These are phyloP conservation scores for Sterrhoptilus dennistouni DNA, from an alignment of 2,113 vertebrate genomes.

Conservation along the genomic window DNA sequence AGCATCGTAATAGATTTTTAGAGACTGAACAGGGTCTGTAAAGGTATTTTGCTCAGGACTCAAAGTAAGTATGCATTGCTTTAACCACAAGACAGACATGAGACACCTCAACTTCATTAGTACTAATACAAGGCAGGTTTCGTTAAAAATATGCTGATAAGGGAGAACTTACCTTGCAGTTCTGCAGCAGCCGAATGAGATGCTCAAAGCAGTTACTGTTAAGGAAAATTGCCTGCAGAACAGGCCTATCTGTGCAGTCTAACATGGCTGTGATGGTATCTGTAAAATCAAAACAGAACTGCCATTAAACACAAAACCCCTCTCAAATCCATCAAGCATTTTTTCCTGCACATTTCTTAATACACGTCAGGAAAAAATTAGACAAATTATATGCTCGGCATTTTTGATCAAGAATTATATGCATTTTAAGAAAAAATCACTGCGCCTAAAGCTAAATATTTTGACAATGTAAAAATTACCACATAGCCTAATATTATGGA, in stretches of 20 bases:
- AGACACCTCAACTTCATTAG: not conserved
- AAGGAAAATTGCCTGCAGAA: constrained; percentile 97
- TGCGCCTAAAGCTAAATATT: not conserved
- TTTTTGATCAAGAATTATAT: not conserved
- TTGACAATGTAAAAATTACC: not conserved
- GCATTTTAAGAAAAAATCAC: not conserved
- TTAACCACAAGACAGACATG: not conserved
- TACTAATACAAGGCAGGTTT: not conserved
- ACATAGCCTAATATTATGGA: not conserved
- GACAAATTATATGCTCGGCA: not conserved
- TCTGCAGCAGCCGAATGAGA: constrained; percentile 92
- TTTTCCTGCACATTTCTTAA: not conserved
- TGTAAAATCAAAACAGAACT: constrained; percentile 69
- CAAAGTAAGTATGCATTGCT: not conserved
- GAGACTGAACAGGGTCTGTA: not conserved
- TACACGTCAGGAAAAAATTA: not conserved
- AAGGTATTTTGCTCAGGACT: not conserved
- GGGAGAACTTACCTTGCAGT: constrained; percentile 89
- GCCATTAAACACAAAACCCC: constrained; percentile 15
- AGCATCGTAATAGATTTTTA: not conserved
- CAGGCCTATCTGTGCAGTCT: constrained; percentile 93
- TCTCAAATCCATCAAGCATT: not conserved
- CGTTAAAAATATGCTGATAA: not conserved
- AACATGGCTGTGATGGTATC: constrained; percentile 97
- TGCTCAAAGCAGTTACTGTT: constrained; percentile 99